Conservation (phyloP, 2,113 vertebrate genomes). For the Sapayoa aenigma region DNA sequence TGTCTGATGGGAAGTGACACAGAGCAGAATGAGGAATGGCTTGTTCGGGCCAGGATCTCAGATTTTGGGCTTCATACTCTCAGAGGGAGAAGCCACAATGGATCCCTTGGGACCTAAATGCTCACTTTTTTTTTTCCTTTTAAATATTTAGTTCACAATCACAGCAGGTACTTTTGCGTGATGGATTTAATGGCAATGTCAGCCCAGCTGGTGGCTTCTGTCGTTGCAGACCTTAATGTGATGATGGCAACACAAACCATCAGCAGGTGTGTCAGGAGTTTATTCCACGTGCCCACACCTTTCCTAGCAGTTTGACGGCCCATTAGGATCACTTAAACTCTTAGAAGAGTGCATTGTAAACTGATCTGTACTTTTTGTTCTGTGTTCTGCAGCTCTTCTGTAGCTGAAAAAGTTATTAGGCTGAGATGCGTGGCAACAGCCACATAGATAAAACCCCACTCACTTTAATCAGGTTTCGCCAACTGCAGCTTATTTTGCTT, state of each 20-base stretch:
- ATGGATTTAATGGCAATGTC: accelerated
- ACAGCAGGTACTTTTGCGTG: background rate
- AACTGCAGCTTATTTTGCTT: background rate
- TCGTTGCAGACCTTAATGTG: background rate
- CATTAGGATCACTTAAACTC: background rate
- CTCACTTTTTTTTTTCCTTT: too few species aligned
- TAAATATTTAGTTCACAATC: background rate
- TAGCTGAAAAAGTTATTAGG: background rate
- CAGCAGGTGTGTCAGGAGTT: background rate
- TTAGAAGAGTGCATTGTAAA: background rate
- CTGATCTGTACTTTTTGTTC: background rate
- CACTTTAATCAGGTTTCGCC: slow-evolving; percentile 44
- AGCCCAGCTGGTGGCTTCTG: background rate
- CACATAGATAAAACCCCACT: background rate
- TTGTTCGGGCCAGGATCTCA: background rate
- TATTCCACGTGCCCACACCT: accelerated
- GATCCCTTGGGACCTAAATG: background rate
- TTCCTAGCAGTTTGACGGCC: background rate
- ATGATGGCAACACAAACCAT: background rate
- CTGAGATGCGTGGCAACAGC: background rate
- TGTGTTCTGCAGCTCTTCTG: background rate
- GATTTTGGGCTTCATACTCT: background rate
- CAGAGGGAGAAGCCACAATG: background rate
- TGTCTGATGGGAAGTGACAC: background rate
- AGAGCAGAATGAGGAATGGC: background rate